Evolutionary conservation across 2,888 invertebrate species (phyloP).

Genomic region (Rotaria sp.): DNA sequence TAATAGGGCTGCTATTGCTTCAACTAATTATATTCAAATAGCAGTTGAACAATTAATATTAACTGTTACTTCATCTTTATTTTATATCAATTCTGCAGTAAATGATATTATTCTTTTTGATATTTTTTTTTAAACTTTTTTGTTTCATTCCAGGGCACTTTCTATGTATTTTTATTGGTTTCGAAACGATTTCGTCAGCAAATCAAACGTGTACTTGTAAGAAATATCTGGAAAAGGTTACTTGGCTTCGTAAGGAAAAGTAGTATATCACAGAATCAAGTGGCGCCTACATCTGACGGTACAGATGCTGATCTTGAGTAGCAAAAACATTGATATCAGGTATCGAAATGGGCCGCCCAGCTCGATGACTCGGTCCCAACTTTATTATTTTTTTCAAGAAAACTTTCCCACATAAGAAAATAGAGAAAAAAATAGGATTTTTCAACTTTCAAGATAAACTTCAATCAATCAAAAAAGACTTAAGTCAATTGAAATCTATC

Average conservation of each 20-base stretch:
- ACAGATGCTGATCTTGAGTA: not conserved
- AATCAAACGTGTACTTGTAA: not conserved
- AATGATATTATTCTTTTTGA: not conserved
- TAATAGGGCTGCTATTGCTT: not conserved
- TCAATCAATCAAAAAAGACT: too few species aligned
- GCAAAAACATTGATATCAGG: not conserved
- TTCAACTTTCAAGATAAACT: too few species aligned
- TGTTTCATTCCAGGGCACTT: not conserved
- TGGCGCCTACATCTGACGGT: not conserved
- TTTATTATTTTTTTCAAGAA: too few species aligned
- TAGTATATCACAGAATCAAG: not conserved
- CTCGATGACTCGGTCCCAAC: too few species aligned
- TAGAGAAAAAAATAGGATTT: too few species aligned
- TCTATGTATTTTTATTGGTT: not conserved
- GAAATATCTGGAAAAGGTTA: not conserved
- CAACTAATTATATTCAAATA: not conserved
- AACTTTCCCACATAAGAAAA: too few species aligned
- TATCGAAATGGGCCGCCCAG: too few species aligned
- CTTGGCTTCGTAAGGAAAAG: not conserved
- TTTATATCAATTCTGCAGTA: not conserved
- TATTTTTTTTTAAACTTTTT: too few species aligned
- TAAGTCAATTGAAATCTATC: too few species aligned
- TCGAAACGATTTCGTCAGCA: not conserved
- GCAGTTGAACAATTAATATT: not conserved
- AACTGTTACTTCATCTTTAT: not conserved